Base-by-base conservation (phyloP, 1,140 invertebrate species). In the Hylaeus volcanicus region DNA sequence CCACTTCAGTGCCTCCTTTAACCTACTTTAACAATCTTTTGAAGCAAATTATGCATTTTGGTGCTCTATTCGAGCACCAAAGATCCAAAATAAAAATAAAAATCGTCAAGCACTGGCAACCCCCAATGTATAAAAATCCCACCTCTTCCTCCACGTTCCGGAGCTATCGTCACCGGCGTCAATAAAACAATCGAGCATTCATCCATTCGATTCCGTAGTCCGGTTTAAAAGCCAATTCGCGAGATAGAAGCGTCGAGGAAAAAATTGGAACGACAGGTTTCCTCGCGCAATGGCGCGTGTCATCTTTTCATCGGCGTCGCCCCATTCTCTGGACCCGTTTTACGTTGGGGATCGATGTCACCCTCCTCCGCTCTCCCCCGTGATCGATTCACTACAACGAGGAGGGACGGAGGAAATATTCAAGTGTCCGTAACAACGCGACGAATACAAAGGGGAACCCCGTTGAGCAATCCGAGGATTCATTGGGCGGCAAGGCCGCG, bases 341-440 rank as follows among this genome's bases (percentile, higher is more conserved):
- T 37, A 8, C 2, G 58, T 6, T 26, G 26, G n/a, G 58, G 26
- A 60, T 60, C 58, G 58, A 60, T 60, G 58, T 60, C 58, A 37
- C 55, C 55, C 55, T 15, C 14, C 4, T 6, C 51, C 55, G n/a
- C 55, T 3, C 45, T 6, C 51, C 8, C 1, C 51, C 8, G 51
- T 51, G 51, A 60, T 26, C 58, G n/a, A 37, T 26, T 37, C 58
- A 37, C 58, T 26, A 8, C 6, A 26, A 8, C 26, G n/a, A 4
- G 55, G 1, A 8, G 14, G 3, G 55, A 58, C 26, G 26, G n/a
- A 58, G 14, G 55, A 51, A 51, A 51, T n/a, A 58, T n/a, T 15
- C 55, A 58, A 60, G 58, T 60, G 58, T 60, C 58, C 37, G 58
- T 60, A 60, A 37, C 58, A 60, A 60, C 58, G 58, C n/a, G n/a